Evolutionary conservation across 2,888 invertebrate species (phyloP), one percentile per base, ranked within the genome.

Genomic region (Calameuta idolon): DNA sequence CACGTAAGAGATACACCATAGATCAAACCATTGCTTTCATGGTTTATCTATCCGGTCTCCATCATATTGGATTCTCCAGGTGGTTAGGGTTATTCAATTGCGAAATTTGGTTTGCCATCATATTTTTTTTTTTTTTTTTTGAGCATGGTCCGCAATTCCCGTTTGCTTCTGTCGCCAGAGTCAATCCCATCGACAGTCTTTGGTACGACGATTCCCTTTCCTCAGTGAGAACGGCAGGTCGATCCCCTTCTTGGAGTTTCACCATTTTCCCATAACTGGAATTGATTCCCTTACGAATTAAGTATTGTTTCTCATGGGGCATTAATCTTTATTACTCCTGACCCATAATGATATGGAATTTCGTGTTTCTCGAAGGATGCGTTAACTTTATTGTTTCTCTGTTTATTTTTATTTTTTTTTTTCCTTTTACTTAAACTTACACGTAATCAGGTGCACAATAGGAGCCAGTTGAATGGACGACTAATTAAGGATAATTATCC

Each of bases 1-100:
- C 85, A 84, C 83, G 85, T 86, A 85, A 85, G 85, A 81, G 76
- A 76, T 55, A 9, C 23, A 23, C 9, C 55, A 2, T 55, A 23
- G 55, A 23, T 15, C 23, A 55, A 9, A 55, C 5, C 55, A 55
- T 9, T 23, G 5, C 23, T 23, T 23, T 55, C 55, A 9, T 55
- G 23, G 23, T 55, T 55, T 55, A 23, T 55, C 23, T 9, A 23
- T 55, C 55, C 55, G 9, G 23, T 23, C 23, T 2, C 23, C 55
- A 9, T 55, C 15, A 4, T 40, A 4, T 40, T 23, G 2, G 55
- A 55, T 55, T 55, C 23, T 55, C 9, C 55, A 55, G 55, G 55
- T 55, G 55, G 1, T 23, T 55, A 23, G 55, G 55, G 23, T 55
- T 55, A 55, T 23, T 23, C 55, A 2, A 23, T 55, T 23, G 9